Percentiles rank a stretch among this genome's conserved stretches.
Evolutionary conservation across 2,113 vertebrate species (phyloP).

Genomic region (Cheirogaleus medius): DNA sequence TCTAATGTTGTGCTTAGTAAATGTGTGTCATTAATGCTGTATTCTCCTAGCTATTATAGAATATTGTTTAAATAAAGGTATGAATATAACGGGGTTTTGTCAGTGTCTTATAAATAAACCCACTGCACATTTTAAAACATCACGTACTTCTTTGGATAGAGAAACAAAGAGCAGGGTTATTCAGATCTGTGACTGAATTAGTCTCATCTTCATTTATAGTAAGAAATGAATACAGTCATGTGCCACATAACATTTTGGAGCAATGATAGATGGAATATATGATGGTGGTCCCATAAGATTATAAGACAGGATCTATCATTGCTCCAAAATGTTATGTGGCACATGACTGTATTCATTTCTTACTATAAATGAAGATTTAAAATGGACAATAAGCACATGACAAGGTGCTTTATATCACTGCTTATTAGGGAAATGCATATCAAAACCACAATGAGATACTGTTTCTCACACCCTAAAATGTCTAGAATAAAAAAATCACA

Average conservation of each 20-base stretch:
- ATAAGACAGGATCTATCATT: not conserved
- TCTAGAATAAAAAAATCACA: not conserved
- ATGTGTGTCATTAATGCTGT: slow-evolving; percentile 90
- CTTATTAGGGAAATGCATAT: not conserved
- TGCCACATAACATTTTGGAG: not conserved
- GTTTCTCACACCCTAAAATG: not conserved
- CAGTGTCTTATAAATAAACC: slow-evolving; percentile 36
- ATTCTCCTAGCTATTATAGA: slow-evolving; percentile 90
- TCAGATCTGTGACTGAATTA: not conserved
- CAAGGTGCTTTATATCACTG: not conserved
- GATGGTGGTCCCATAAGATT: not conserved
- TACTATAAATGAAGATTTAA: not conserved
- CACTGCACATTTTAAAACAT: not conserved
- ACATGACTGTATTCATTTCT: not conserved
- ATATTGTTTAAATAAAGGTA: slow-evolving; percentile 94
- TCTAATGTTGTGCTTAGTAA: slow-evolving; percentile 92
- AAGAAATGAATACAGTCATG: not conserved
- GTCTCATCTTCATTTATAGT: not conserved
- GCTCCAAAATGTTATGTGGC: not conserved
- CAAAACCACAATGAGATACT: not conserved
- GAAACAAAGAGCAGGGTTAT: not conserved
- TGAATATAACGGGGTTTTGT: slow-evolving; percentile 78
- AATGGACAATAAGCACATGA: not conserved
- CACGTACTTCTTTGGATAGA: not conserved
- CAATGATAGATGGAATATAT: not conserved